These are phyloP conservation scores for Drosophila truncata DNA, from an alignment of 1,140 invertebrate species.

Conservation along the genomic window DNA sequence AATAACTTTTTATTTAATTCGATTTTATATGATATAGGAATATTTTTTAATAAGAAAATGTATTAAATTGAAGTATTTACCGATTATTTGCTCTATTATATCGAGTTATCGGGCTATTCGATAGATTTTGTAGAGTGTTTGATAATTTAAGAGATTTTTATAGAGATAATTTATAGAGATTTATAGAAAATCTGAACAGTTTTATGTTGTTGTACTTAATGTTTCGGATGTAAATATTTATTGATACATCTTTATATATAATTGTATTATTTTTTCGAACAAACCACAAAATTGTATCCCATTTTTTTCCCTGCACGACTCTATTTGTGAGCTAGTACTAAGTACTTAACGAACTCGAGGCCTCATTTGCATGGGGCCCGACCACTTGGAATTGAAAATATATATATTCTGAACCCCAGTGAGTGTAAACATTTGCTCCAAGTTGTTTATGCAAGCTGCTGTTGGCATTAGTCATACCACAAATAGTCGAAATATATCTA, in stretches of 20 bases:
- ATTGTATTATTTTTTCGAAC: not conserved
- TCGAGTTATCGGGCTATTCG: not conserved
- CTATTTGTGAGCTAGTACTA: constrained; percentile 14
- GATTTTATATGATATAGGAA: too few relatives aligned
- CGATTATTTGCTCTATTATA: accelerated
- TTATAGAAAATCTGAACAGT: too few relatives aligned
- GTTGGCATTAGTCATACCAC: constrained; percentile 44
- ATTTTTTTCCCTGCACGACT: constrained; percentile 1
- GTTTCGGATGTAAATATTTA: too few relatives aligned
- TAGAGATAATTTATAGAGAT: too few relatives aligned
- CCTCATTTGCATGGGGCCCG: constrained; percentile 55
- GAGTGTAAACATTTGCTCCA: constrained; percentile 46
- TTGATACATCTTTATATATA: too few relatives aligned
- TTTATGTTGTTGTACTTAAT: too few relatives aligned
- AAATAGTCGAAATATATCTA: constrained; percentile 17
- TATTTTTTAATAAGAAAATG: too few relatives aligned
- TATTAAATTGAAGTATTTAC: not conserved
- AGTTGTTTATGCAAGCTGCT: constrained; percentile 58
- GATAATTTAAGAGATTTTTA: too few relatives aligned
- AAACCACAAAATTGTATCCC: not conserved
- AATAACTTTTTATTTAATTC: accelerated
- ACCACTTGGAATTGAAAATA: constrained; percentile 49
- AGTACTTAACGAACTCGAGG: constrained; percentile 49
- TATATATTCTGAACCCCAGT: constrained; percentile 26
- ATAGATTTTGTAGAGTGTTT: not conserved